Conservation (phyloP, 2,797 vertebrate genomes). For the Danio albolineatus region DNA sequence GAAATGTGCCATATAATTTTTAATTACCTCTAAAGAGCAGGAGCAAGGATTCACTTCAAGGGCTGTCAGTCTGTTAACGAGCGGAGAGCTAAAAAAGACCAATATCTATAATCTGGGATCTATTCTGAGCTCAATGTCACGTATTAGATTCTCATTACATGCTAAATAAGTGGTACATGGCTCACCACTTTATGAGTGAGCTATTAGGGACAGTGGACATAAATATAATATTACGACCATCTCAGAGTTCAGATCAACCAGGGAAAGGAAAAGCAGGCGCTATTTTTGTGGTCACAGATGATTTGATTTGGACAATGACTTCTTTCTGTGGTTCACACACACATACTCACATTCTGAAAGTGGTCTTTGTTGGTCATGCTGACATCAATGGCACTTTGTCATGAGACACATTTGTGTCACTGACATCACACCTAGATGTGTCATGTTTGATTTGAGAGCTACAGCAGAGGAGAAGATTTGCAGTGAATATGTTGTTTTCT, state of each 20-base stretch:
- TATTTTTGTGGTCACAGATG: background rate
- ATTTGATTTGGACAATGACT: conserved; percentile 2
- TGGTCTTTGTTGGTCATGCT: background rate
- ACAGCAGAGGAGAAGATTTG: background rate
- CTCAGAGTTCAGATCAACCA: conserved; percentile 11
- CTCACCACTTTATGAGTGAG: conserved; percentile 19
- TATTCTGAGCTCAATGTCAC: conserved; percentile 45
- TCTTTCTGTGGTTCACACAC: background rate
- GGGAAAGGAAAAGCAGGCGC: background rate
- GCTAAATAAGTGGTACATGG: conserved; percentile 21
- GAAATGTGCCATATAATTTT: conserved; percentile 76
- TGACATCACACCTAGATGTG: background rate
- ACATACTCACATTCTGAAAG: background rate
- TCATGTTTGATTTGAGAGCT: background rate
- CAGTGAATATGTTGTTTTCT: background rate
- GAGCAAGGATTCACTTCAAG: conserved; percentile 65
- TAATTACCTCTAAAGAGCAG: conserved; percentile 75
- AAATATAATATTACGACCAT: conserved; percentile 28
- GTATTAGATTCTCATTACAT: conserved; percentile 39
- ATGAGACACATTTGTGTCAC: background rate
- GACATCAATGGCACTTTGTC: background rate
- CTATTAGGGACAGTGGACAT: conserved; percentile 15
- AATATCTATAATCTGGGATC: conserved; percentile 53
- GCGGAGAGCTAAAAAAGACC: conserved; percentile 39
- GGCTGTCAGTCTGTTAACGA: conserved; percentile 65